Percentiles rank a stretch among this genome's conserved stretches.
These are phyloP conservation scores for Thripadectes ignobilis DNA, from an alignment of 2,797 vertebrate genomes.

Conservation along the genomic window DNA sequence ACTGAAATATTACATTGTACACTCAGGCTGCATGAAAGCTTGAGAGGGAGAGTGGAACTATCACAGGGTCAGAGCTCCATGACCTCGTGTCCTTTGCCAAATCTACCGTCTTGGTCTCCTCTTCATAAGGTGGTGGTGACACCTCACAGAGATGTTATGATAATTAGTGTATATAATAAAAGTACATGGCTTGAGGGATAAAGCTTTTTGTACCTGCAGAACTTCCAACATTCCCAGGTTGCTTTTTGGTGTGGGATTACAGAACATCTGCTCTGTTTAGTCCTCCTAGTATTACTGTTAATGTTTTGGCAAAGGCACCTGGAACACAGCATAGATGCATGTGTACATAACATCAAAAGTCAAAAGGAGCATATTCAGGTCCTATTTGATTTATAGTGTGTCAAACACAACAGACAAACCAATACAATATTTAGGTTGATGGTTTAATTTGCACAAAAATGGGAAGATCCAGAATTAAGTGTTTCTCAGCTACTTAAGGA, in stretches of 20 bases:
- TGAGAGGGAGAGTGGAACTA: neutral
- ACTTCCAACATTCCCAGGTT: constrained; percentile 11
- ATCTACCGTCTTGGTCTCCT: neutral
- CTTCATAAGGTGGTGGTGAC: neutral
- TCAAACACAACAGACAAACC: neutral
- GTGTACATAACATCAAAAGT: neutral
- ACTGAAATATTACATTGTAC: neutral
- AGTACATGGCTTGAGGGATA: neutral
- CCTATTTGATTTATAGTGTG: neutral
- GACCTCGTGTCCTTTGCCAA: neutral
- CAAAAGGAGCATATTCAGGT: neutral
- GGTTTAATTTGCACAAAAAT: constrained; percentile 15
- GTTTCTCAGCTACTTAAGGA: neutral
- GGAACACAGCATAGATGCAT: neutral
- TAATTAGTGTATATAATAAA: constrained; percentile 26
- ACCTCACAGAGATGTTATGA: neutral
- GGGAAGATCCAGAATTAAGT: neutral
- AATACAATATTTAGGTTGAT: neutral
- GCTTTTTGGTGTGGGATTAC: constrained; percentile 30
- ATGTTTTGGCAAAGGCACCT: constrained; percentile 44
- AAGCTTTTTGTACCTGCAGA: constrained; percentile 34
- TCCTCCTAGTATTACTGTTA: constrained; percentile 2
- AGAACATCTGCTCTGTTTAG: constrained; percentile 53
- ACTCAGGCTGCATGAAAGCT: neutral
- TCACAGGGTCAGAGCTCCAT: neutral